These are phyloP conservation scores for Toxotes lorentzi DNA, from an alignment of 2,797 vertebrate genomes.

Conservation along the genomic window DNA sequence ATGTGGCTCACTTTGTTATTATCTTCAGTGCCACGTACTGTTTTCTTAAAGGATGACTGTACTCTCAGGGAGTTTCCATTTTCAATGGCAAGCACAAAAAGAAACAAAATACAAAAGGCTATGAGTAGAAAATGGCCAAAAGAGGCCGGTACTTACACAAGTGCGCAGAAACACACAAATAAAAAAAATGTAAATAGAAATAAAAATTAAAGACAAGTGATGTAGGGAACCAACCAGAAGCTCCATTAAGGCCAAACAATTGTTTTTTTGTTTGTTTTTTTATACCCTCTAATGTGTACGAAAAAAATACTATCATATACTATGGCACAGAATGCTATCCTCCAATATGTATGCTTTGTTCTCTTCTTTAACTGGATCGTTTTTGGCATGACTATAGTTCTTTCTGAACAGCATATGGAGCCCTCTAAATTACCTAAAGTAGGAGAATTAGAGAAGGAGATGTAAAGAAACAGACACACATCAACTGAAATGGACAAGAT, in stretches of 20 bases:
- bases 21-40: constrained; percentile 5
- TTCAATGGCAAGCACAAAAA: constrained; percentile 45
- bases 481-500: constrained; percentile 69
- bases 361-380: constrained; percentile 58
- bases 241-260: constrained; percentile 70
- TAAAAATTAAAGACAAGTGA: constrained; percentile 53
- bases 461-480: constrained; percentile 35
- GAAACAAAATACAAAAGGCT: constrained; percentile 64
- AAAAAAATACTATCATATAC: constrained; percentile 75
- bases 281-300: constrained; percentile 63
- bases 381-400: constrained; percentile 80
- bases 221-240: constrained; percentile 69
- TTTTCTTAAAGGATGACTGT: constrained; percentile 32
- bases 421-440: constrained; percentile 59
- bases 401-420: constrained; percentile 70
- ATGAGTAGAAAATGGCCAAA: constrained; percentile 60
- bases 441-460: constrained; percentile 50
- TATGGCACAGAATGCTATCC: constrained; percentile 85
- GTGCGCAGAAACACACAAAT: constrained; percentile 14
- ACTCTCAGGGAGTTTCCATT: constrained; percentile 47
- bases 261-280: constrained; percentile 31
- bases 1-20: constrained; percentile 24
- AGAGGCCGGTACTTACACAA: constrained; percentile 59
- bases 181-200: constrained; percentile 26
- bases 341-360: constrained; percentile 69